These are phyloP conservation scores for Stenotaenia linearis DNA, from an alignment of 2,888 invertebrate genomes.

Conservation along the genomic window DNA sequence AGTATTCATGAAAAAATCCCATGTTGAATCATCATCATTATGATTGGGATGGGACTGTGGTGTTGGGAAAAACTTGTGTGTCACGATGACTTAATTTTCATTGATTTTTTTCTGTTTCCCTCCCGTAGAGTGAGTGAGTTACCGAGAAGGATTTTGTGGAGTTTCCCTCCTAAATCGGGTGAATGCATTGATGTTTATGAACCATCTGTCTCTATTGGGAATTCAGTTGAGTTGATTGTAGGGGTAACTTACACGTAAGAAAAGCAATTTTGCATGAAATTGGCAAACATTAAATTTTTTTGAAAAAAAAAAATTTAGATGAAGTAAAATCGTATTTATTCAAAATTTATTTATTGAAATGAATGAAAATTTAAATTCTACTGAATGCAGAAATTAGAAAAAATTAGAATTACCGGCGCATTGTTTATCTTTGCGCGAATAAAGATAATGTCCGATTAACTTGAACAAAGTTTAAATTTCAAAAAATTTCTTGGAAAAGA, in stretches of 20 bases:
- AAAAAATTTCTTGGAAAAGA: too few relatives aligned
- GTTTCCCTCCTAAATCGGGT: constrained; percentile 6
- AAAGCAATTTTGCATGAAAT: background rate
- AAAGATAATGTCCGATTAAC: too few relatives aligned
- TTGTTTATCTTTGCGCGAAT: too few relatives aligned
- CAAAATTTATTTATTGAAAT: too few relatives aligned
- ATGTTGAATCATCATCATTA: constrained; percentile 16
- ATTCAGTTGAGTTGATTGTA: background rate
- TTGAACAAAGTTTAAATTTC: too few relatives aligned
- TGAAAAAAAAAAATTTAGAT: background rate
- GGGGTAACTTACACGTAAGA: background rate
- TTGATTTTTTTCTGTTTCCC: constrained; percentile 10
- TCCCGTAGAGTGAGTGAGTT: background rate
- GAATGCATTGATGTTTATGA: constrained; percentile 2
- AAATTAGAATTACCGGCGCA: too few relatives aligned
- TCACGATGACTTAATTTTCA: constrained; percentile 24
- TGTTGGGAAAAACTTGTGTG: constrained; percentile 4
- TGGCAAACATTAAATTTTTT: background rate
- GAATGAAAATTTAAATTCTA: too few relatives aligned
- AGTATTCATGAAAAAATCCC: background rate
- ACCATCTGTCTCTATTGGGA: background rate
- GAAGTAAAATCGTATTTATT: too few relatives aligned
- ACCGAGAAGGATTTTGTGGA: background rate
- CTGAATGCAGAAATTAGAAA: too few relatives aligned
- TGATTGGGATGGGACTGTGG: constrained; percentile 1